Conservation (phyloP, 2,888 invertebrate species). For the Anoplius nigerrimus region DNA sequence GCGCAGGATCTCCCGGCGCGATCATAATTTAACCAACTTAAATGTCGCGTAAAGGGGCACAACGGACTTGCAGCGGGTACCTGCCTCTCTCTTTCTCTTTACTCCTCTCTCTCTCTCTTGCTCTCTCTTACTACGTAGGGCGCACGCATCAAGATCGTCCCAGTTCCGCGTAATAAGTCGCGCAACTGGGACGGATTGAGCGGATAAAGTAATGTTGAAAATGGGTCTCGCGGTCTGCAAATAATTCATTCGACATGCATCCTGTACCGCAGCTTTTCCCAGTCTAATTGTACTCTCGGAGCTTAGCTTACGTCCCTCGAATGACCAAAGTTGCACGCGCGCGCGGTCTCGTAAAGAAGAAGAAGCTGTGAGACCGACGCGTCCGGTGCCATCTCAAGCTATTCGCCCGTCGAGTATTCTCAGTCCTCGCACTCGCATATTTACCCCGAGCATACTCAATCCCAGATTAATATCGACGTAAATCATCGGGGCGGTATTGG, state of each 20-base stretch:
- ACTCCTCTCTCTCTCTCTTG: too few species aligned
- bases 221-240: conserved; percentile 5
- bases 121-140: too few species aligned
- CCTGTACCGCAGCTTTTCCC: too few species aligned
- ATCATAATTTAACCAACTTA: conserved; percentile 5
- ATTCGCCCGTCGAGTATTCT: neutral
- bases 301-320: too few species aligned
- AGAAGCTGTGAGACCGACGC: too few species aligned
- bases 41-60: too few species aligned
- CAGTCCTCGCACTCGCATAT: neutral
- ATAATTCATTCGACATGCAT: neutral
- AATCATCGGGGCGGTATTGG: conserved; percentile 6
- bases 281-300: too few species aligned
- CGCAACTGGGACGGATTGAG: conserved; percentile 42
- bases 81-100: too few species aligned
- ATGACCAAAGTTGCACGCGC: too few species aligned
- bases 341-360: too few species aligned
- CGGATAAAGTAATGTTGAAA: conserved; percentile 45
- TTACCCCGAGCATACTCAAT: neutral
- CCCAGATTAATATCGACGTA: conserved; percentile 16
- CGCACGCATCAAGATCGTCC: conserved; percentile 58
- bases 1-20: neutral
- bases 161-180: conserved; percentile 50
- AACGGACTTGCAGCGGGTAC: too few species aligned
- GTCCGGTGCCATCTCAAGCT: neutral